Evolutionary conservation across 2,113 vertebrate species (phyloP).

Genomic region (Hippocampus guttulatus): DNA sequence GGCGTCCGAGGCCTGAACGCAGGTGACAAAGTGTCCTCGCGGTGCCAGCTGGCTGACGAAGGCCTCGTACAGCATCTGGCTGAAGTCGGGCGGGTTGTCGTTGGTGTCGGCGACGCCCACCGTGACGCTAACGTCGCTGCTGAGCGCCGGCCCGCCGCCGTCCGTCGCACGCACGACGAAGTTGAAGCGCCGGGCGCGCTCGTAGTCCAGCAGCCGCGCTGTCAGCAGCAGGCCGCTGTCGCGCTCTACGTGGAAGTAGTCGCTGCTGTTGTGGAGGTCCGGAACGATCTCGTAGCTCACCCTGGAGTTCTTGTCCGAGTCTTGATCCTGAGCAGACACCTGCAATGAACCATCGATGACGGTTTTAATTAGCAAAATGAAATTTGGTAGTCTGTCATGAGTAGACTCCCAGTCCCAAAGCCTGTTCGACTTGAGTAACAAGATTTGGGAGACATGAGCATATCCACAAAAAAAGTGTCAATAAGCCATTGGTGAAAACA

Average conservation of each 20-base stretch:
- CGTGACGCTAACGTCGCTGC: slow-evolving; percentile 84
- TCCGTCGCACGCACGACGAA: slow-evolving; percentile 86
- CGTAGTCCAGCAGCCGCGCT: slow-evolving; percentile 85
- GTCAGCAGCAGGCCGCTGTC: slow-evolving; percentile 85
- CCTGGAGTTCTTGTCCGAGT: slow-evolving; percentile 82
- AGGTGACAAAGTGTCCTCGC: slow-evolving; percentile 92
- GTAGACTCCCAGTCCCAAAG: too few relatives aligned
- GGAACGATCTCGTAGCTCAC: slow-evolving; percentile 91
- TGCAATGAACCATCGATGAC: slow-evolving; percentile 15
- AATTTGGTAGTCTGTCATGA: not conserved
- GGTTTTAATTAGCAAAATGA: not conserved
- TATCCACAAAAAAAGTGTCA: too few relatives aligned
- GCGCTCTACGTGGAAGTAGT: slow-evolving; percentile 90
- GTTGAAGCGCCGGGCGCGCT: slow-evolving; percentile 78
- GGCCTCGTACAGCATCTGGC: slow-evolving; percentile 86
- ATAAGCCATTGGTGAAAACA: too few relatives aligned
- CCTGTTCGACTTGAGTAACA: too few relatives aligned
- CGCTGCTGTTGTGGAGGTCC: slow-evolving; percentile 86
- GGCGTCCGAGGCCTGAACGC: slow-evolving; percentile 89
- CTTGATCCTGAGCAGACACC: slow-evolving; percentile 84
- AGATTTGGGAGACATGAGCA: too few relatives aligned
- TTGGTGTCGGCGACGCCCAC: slow-evolving; percentile 86
- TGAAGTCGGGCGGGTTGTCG: slow-evolving; percentile 91
- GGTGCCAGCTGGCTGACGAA: slow-evolving; percentile 92
- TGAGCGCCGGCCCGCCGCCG: slow-evolving; percentile 83